Base-by-base conservation (phyloP, 1,140 invertebrate genomes). In the Drosophila ficusphila region DNA sequence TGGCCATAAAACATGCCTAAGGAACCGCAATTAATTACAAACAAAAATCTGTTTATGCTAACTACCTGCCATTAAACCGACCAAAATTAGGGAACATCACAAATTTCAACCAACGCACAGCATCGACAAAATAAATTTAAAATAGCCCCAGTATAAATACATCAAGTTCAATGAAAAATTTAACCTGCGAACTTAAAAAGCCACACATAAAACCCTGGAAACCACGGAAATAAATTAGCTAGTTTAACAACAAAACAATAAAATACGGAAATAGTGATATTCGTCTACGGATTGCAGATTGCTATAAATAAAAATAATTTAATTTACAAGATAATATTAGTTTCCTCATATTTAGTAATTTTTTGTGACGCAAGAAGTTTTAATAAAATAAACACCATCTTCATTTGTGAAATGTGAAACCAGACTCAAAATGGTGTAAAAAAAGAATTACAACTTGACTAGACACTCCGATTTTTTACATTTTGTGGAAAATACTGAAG, bases 11-110 rank as follows among this genome's bases (percentile, higher is more conserved):
- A 41, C 14, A 34, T 7, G 16, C 8, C 56, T 21, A 38, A n/a
- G 39, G 29, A 41, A 64, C 38, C 62, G 16, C 44, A 36, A 23
- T 46, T 56, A 62, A 76, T 67, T 57, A 56, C 75, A 70, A 70
- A 62, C 56, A 70, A 70, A 44, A 53, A 19, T 27, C 18, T 76
- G 72, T 76, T 76, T 61, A 56, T 42, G 31, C 34, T 6, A 61
- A 61, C 12, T 9, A 57, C 46, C 11, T 11, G 46, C 27, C 12
- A 18, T 33, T 57, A 25, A 61, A 21, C 7, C 58, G 12, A 34
- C 5, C 6, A 18, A 42, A 41, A 60, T 60, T 60, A n/a, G 41
- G 8, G 36, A 60, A 31, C 11, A 60, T 8, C 31, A 25, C 47
- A 56, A 38, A 54, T 25, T 56, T 14, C 9, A 23, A 4, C 8